Evolutionary conservation across 2,888 invertebrate genomes (phyloP).

Genomic region (Lithodes maja): DNA sequence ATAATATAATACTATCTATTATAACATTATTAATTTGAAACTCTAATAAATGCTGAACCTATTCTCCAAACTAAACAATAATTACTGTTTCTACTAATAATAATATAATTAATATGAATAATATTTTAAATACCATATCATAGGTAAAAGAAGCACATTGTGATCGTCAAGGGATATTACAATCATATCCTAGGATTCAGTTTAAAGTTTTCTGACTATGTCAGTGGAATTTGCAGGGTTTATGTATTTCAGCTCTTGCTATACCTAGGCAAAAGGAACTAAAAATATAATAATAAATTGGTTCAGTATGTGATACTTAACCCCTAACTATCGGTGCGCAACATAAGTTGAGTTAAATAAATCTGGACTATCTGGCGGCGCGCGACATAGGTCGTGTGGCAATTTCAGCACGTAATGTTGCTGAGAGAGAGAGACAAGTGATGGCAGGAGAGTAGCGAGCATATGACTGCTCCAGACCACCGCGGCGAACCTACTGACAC

Average conservation of each 20-base stretch:
- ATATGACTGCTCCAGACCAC: too few species aligned
- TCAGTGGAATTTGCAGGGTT: background rate
- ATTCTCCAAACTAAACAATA: background rate
- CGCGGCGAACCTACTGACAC: too few species aligned
- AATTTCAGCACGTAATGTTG: too few species aligned
- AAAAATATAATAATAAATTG: background rate
- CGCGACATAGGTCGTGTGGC: too few species aligned
- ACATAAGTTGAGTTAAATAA: too few species aligned
- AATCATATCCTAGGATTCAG: background rate
- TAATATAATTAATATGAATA: background rate
- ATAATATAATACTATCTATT: background rate
- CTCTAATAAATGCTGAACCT: background rate
- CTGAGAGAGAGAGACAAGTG: too few species aligned
- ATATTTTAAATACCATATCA: background rate
- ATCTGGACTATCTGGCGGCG: too few species aligned
- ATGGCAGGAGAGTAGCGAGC: too few species aligned
- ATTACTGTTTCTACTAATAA: background rate
- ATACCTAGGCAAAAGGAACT: slow-evolving; percentile 1
- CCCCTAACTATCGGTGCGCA: too few species aligned
- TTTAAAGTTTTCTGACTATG: slow-evolving; percentile 1
- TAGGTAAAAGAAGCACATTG: background rate
- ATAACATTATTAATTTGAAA: background rate
- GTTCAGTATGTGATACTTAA: background rate
- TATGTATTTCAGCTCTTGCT: background rate
- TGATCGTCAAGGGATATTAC: background rate